These are phyloP conservation scores for Rhogogaster chlorosoma DNA, from an alignment of 2,888 invertebrate genomes.

Conservation along the genomic window DNA sequence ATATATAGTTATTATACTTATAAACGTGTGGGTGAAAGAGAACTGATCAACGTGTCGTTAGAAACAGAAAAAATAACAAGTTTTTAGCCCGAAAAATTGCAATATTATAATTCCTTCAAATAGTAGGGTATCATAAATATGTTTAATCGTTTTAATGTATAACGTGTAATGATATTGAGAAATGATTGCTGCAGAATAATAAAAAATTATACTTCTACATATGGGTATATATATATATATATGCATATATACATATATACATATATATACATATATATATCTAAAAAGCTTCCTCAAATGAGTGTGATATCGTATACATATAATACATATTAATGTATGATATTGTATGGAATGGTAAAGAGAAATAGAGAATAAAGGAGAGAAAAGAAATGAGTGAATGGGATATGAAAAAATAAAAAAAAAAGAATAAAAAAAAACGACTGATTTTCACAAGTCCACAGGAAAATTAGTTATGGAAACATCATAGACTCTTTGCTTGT, in stretches of 20 bases:
- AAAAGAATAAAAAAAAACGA: background rate
- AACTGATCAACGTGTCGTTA: slow-evolving; percentile 62
- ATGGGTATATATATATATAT: background rate
- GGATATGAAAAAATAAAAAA: background rate
- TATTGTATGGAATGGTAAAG: background rate
- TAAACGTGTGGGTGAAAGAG: slow-evolving; percentile 67
- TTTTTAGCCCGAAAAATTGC: slow-evolving; percentile 76
- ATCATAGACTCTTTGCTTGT: background rate
- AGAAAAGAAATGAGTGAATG: background rate
- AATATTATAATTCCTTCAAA: slow-evolving; percentile 78
- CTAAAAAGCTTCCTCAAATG: slow-evolving; percentile 29
- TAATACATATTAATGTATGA: background rate
- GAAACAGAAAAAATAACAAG: slow-evolving; percentile 58
- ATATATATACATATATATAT: background rate
- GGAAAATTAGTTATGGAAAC: background rate
- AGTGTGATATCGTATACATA: slow-evolving; percentile 20
- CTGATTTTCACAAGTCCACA: background rate
- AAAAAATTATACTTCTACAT: background rate
- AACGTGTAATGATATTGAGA: slow-evolving; percentile 66
- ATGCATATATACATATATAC: background rate
- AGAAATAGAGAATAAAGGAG: background rate
- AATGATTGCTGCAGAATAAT: background rate
- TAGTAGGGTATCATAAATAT: slow-evolving; percentile 72
- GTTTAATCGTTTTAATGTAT: slow-evolving; percentile 77
- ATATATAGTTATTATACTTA: slow-evolving; percentile 68